Evolutionary conservation across 2,113 vertebrate genomes (phyloP).

Genomic region (Cisticola juncidis): DNA sequence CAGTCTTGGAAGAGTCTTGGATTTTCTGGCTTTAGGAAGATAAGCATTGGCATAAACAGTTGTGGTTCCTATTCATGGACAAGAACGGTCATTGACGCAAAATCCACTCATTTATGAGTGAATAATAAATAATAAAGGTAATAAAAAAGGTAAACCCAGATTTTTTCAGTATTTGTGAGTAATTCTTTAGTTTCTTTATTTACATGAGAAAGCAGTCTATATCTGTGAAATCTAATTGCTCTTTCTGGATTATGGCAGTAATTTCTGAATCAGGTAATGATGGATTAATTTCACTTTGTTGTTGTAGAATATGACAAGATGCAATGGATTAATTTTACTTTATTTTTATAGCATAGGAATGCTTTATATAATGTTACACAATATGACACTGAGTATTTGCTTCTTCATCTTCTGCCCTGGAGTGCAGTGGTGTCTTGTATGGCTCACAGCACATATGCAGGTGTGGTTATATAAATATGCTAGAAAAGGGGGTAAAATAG

Average conservation of each 20-base stretch:
- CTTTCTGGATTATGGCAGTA: neutral
- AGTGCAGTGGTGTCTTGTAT: neutral
- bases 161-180: neutral
- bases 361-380: neutral
- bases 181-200: neutral
- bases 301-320: neutral
- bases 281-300: neutral
- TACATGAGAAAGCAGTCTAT: neutral
- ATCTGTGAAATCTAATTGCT: neutral
- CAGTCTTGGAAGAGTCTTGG: neutral
- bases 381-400: neutral
- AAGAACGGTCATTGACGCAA: neutral
- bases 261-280: neutral
- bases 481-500: neutral
- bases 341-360: neutral
- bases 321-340: neutral
- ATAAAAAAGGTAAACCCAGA: neutral
- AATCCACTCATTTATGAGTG: neutral
- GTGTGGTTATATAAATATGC: neutral
- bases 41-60: neutral
- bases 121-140: neutral
- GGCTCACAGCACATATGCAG: neutral
- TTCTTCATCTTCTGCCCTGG: neutral
- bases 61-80: neutral
- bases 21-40: neutral